Percentiles rank a stretch among this genome's conserved stretches.
Evolutionary conservation across 2,888 invertebrate species (phyloP).

Genomic region (Gortyna flavago): DNA sequence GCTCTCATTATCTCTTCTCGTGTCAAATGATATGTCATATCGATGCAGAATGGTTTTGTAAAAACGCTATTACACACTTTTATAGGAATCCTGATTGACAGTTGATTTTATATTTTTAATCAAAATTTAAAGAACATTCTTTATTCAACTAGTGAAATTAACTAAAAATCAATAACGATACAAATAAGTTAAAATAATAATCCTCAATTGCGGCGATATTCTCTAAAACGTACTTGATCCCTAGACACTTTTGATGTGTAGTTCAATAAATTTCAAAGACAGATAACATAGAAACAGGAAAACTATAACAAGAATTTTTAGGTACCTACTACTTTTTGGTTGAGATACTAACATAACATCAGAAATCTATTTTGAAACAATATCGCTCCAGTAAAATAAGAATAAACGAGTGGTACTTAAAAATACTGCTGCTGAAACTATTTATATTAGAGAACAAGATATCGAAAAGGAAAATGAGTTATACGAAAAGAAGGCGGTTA

Average conservation of each 20-base stretch:
- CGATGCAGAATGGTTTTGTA: too few relatives aligned
- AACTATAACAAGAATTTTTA: not conserved
- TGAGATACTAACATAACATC: not conserved
- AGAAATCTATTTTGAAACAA: slow-evolving; percentile 26
- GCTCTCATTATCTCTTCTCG: too few relatives aligned
- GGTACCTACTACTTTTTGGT: not conserved
- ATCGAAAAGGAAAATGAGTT: not conserved
- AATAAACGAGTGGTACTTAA: not conserved
- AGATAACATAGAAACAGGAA: not conserved
- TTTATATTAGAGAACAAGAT: not conserved
- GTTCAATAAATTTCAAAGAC: slow-evolving; percentile 3
- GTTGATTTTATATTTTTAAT: too few relatives aligned
- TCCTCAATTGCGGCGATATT: too few relatives aligned
- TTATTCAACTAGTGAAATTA: too few relatives aligned
- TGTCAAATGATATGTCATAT: too few relatives aligned
- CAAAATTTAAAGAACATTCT: too few relatives aligned
- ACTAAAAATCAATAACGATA: too few relatives aligned
- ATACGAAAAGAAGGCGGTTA: not conserved
- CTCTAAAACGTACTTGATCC: too few relatives aligned
- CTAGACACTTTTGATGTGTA: not conserved
- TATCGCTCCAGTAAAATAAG: slow-evolving; percentile 7
- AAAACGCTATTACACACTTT: too few relatives aligned
- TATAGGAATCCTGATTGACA: too few relatives aligned
- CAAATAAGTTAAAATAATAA: too few relatives aligned
- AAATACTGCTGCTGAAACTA: slow-evolving; percentile 4